A percentile compares a stretch with the other conserved stretches of the same genome.
These are phyloP conservation scores for Venusia cambrica DNA, from an alignment of 2,888 invertebrate species.

Conservation along the genomic window DNA sequence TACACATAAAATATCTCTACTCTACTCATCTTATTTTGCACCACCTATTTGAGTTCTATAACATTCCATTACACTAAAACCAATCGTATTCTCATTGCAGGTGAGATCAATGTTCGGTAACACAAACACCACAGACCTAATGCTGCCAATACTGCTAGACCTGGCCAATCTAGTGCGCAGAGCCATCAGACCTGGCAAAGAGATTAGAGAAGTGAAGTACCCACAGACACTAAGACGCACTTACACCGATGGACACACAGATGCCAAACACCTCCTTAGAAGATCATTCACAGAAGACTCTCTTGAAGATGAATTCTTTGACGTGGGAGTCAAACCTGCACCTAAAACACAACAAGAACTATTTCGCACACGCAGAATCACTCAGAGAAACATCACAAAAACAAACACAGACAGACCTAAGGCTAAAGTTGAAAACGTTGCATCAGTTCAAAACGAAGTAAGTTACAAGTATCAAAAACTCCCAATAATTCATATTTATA, in stretches of 20 bases:
- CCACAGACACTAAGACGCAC: constrained; percentile 47
- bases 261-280: constrained; percentile 2
- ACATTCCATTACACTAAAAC: constrained; percentile 11
- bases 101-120: constrained; percentile 82
- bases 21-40: background rate
- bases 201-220: constrained; percentile 58
- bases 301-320: constrained; percentile 55
- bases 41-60: background rate
- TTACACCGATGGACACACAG: constrained; percentile 49
- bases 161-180: constrained; percentile 83
- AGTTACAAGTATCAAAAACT: constrained; percentile 12
- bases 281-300: constrained; percentile 28
- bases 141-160: constrained; percentile 84
- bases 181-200: constrained; percentile 66
- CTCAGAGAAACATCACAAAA: constrained; percentile 37
- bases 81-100: constrained; percentile 53
- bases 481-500: no score
- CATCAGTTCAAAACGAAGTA: constrained; percentile 13
- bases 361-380: constrained; percentile 44
- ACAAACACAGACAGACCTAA: constrained; percentile 38
- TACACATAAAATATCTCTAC: background rate
- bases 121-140: constrained; percentile 77
- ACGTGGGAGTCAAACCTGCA: constrained; percentile 44
- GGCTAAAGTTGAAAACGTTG: constrained; percentile 26
- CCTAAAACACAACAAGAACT: constrained; percentile 25